Evolutionary conservation across 2,113 vertebrate genomes (phyloP).

Genomic region (Nothocercus nigrocapillus): DNA sequence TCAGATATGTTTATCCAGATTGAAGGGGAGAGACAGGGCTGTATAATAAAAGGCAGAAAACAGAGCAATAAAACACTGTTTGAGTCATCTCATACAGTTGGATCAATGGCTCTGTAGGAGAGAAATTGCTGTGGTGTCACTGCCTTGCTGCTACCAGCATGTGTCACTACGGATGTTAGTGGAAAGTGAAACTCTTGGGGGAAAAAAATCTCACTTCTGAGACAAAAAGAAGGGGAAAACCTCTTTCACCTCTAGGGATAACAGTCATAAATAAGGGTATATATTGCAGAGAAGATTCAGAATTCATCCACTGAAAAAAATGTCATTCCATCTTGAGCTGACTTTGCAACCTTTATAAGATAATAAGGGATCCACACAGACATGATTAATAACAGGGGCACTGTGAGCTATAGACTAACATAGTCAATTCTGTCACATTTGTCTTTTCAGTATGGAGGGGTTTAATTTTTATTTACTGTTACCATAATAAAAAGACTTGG

Average conservation of each 20-base stretch:
- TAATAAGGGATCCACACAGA: constrained; percentile 8
- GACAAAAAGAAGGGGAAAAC: constrained; percentile 53
- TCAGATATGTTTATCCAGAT: neutral
- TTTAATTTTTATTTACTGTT: constrained; percentile 15
- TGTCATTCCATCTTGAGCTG: constrained; percentile 45
- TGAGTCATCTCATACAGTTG: neutral
- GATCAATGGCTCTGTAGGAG: neutral
- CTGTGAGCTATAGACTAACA: constrained; percentile 17
- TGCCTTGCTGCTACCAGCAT: neutral
- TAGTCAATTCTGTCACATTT: constrained; percentile 20
- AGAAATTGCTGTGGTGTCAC: constrained; percentile 2
- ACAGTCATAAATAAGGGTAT: constrained; percentile 26
- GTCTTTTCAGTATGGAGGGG: constrained; percentile 15
- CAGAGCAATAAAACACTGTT: neutral
- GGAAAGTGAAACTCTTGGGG: constrained; percentile 11
- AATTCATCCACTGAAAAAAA: constrained; percentile 40
- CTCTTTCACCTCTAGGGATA: neutral
- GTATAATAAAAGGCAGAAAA: neutral
- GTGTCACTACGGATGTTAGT: neutral
- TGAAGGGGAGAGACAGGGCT: neutral
- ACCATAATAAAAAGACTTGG: constrained; percentile 13
- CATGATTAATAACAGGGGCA: constrained; percentile 17
- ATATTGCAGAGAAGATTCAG: constrained; percentile 32
- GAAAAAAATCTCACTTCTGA: constrained; percentile 45
- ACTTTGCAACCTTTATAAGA: constrained; percentile 26